These are phyloP conservation scores for Endomychus coccineus DNA, from an alignment of 2,888 invertebrate genomes.

Conservation along the genomic window DNA sequence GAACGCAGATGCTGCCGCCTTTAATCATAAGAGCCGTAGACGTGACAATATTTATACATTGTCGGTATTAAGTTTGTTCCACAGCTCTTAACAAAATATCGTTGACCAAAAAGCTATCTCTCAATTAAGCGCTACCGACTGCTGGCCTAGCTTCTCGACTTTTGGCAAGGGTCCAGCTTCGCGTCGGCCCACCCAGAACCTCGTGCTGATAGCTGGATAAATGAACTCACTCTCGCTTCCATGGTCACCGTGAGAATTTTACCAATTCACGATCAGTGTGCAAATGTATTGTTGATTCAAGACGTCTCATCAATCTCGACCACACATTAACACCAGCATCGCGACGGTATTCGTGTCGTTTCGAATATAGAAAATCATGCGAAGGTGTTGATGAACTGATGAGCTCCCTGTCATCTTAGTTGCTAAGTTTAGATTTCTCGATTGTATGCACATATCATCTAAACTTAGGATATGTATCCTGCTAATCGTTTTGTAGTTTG, in stretches of 20 bases:
- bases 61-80: too few species aligned
- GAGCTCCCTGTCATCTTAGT: slow-evolving; percentile 12
- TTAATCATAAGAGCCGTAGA: too few species aligned
- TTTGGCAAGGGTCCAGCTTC: slow-evolving; percentile 23
- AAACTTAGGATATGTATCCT: too few species aligned
- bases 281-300: slow-evolving; percentile 36
- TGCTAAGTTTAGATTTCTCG: slow-evolving; percentile 15
- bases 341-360: slow-evolving; percentile 24
- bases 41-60: too few species aligned
- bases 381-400: slow-evolving; percentile 32
- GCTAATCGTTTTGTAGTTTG: too few species aligned
- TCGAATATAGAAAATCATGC: slow-evolving; percentile 31
- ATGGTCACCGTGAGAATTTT: slow-evolving; percentile 40
- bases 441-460: too few species aligned
- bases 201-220: slow-evolving; percentile 38
- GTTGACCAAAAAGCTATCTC: slow-evolving; percentile 39
- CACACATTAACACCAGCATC: slow-evolving; percentile 36
- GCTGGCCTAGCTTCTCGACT: too few species aligned
- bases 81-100: slow-evolving; percentile 35
- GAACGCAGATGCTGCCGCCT: too few species aligned
- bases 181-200: slow-evolving; percentile 33
- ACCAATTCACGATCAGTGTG: slow-evolving; percentile 37
- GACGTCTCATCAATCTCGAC: slow-evolving; percentile 38
- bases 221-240: slow-evolving; percentile 34
- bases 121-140: slow-evolving; percentile 39